These are phyloP conservation scores for Himalopsyche japonica DNA, from an alignment of 2,888 invertebrate species.

Conservation along the genomic window DNA sequence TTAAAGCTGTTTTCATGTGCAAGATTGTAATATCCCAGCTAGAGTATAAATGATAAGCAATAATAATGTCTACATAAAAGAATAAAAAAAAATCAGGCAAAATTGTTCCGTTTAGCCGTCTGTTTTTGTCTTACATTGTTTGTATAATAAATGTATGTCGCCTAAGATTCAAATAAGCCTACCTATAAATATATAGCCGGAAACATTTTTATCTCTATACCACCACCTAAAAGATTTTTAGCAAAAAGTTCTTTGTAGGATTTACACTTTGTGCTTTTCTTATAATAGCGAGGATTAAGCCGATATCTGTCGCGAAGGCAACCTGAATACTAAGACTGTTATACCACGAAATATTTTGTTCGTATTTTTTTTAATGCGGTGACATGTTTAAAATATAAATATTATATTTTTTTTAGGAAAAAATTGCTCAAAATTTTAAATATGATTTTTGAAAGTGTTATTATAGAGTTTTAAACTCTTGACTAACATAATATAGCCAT, in stretches of 20 bases:
- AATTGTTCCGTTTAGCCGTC: neutral
- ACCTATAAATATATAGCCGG: conserved; percentile 22
- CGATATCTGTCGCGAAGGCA: neutral
- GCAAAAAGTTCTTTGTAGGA: neutral
- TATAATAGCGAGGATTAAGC: neutral
- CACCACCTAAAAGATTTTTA: neutral
- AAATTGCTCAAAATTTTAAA: too few relatives aligned
- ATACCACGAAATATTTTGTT: neutral
- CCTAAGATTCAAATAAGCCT: conserved; percentile 31
- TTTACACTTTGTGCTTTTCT: neutral
- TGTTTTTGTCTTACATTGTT: neutral
- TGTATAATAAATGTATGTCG: conserved; percentile 5
- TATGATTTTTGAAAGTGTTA: too few relatives aligned
- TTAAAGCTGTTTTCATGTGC: too few relatives aligned
- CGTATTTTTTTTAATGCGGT: neutral
- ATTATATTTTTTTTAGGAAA: too few relatives aligned
- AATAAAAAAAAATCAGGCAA: neutral
- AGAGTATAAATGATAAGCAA: neutral
- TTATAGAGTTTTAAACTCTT: too few relatives aligned
- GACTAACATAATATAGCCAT: too few relatives aligned
- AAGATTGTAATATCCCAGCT: too few relatives aligned
- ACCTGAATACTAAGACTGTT: neutral
- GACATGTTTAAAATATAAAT: neutral
- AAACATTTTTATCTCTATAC: conserved; percentile 20
- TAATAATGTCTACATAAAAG: neutral